A percentile compares a stretch with the other conserved stretches of the same genome.
phyloP scores from a whole-genome alignment of 1,140 invertebrate genomes.

The Bathynomus jamesi region DNA sequence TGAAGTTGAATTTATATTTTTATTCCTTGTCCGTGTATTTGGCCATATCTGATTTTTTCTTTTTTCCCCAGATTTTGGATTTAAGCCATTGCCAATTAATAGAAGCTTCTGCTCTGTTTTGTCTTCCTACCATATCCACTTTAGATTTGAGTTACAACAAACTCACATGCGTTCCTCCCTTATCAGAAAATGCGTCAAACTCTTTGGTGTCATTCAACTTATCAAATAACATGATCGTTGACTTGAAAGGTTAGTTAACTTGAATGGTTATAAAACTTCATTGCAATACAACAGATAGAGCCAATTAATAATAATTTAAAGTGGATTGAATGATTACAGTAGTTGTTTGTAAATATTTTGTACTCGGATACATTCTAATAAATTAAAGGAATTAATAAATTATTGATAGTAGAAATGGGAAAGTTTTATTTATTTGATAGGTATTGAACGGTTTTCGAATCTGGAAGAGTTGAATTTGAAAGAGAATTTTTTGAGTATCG shows the following conservation, averaged over 20 bases:
- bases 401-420: too few relatives aligned
- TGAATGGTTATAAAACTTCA: too few relatives aligned
- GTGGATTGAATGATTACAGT: too few relatives aligned
- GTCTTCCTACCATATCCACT: not conserved
- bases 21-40: too few relatives aligned
- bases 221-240: not conserved
- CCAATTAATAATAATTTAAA: too few relatives aligned
- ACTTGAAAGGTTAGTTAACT: not conserved
- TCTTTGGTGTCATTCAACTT: not conserved
- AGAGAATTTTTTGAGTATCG: not conserved
- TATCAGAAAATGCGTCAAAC: not conserved
- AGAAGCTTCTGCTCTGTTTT: not conserved
- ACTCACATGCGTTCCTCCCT: not conserved
- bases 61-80: not conserved
- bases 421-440: too few relatives aligned
- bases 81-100: not conserved
- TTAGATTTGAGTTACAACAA: not conserved
- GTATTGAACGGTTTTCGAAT: not conserved
- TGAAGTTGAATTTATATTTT: too few relatives aligned
- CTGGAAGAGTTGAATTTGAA: not conserved
- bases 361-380: too few relatives aligned
- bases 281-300: too few relatives aligned
- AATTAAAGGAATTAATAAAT: too few relatives aligned
- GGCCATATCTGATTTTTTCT: not conserved
- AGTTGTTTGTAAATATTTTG: too few relatives aligned